phyloP scores from a whole-genome alignment of 1,140 invertebrate genomes.

The Ladona fulva region DNA sequence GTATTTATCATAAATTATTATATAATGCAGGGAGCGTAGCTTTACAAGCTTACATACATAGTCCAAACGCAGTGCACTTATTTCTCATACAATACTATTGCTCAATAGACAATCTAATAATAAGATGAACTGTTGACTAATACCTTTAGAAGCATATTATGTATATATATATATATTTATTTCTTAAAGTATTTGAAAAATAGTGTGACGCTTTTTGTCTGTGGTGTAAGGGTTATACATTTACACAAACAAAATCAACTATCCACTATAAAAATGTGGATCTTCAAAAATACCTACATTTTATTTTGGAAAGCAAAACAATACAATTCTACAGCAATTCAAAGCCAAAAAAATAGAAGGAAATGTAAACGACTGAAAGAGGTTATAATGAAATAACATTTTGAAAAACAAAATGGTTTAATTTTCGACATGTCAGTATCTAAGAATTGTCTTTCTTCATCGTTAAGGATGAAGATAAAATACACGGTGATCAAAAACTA shows the following conservation, averaged over 20 bases:
- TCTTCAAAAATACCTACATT: not conserved
- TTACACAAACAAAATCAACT: constrained; percentile 1
- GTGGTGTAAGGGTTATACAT: not conserved
- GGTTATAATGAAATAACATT: no score
- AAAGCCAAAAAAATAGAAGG: not conserved
- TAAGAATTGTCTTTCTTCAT: no score
- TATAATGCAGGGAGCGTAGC: not conserved
- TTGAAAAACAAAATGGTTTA: no score
- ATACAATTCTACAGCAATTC: not conserved
- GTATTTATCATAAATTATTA: constrained; percentile 2
- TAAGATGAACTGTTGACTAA: not conserved
- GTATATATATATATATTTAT: not conserved
- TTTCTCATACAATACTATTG: not conserved
- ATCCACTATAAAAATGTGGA: not conserved
- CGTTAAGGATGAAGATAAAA: no score
- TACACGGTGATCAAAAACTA: not conserved
- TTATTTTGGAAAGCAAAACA: not conserved
- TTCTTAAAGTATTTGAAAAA: constrained; percentile 5
- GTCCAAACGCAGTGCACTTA: not conserved
- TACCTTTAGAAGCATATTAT: not conserved
- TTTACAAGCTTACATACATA: not conserved
- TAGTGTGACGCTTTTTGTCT: not conserved
- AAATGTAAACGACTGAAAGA: not conserved
- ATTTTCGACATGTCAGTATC: no score
- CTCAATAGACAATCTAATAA: not conserved